phyloP scores from a whole-genome alignment of 1,140 invertebrate genomes.

The Atta colombica region DNA sequence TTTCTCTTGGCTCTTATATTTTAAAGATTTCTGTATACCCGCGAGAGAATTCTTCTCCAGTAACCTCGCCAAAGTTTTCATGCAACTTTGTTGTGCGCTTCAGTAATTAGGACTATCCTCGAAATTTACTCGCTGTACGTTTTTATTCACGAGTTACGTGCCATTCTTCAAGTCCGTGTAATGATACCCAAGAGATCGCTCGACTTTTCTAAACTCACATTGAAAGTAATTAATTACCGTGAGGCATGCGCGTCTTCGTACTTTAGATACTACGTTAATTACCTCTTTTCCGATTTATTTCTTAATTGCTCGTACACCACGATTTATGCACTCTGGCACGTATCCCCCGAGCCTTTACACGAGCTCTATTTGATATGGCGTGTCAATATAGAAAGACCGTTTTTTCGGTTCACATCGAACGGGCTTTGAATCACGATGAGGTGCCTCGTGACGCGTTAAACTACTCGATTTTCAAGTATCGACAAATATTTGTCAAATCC shows the following conservation, averaged over 20 bases:
- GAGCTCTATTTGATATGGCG: conserved; percentile 16
- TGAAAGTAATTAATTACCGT: conserved; percentile 55
- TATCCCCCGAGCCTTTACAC: background rate
- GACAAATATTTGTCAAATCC: conserved; percentile 45
- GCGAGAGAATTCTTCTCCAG: background rate
- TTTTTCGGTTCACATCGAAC: conserved; percentile 33
- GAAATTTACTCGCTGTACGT: conserved; percentile 5
- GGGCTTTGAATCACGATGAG: conserved; percentile 43
- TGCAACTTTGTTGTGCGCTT: background rate
- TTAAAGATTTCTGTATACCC: background rate
- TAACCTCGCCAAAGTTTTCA: background rate
- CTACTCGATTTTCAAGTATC: conserved; percentile 38
- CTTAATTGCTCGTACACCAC: conserved; percentile 32
- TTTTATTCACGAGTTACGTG: conserved; percentile 45
- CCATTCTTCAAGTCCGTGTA: conserved; percentile 19
- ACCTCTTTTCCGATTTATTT: conserved; percentile 41
- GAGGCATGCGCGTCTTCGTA: conserved; percentile 31
- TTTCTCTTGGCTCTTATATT: background rate
- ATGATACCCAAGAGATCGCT: background rate
- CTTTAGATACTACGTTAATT: conserved; percentile 36
- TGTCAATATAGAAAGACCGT: conserved; percentile 39
- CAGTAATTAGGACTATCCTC: conserved; percentile 16
- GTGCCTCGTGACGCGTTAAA: conserved; percentile 33
- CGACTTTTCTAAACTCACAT: conserved; percentile 50
- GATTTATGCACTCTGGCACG: conserved; percentile 28